Evolutionary conservation across 2,797 vertebrate genomes (phyloP).

Genomic region (Luscinia luscinia): DNA sequence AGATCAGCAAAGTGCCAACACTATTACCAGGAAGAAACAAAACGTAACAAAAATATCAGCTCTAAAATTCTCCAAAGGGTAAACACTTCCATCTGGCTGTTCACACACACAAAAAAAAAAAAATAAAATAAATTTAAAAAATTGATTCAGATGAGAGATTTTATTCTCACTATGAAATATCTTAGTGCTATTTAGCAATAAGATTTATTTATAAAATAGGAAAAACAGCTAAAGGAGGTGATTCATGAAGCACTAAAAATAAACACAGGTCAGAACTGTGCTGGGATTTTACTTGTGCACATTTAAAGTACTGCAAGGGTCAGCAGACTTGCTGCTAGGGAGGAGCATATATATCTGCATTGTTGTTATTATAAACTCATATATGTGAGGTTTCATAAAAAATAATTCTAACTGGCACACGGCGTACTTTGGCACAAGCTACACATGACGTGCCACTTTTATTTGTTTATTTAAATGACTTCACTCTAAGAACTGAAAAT

Average conservation of each 20-base stretch:
- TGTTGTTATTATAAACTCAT: conserved; percentile 1
- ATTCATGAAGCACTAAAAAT: conserved; percentile 44
- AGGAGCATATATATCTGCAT: background rate
- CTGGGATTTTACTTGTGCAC: background rate
- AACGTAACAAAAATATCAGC: conserved; percentile 75
- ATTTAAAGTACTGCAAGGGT: background rate
- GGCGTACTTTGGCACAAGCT: conserved; percentile 4
- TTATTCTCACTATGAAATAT: conserved; percentile 62
- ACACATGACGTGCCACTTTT: conserved; percentile 29
- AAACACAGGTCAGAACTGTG: conserved; percentile 27
- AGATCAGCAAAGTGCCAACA: conserved; percentile 80
- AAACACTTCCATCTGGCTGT: conserved; percentile 70
- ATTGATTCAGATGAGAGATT: conserved; percentile 18
- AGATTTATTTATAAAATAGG: conserved; percentile 61
- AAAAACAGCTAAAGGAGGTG: conserved; percentile 55
- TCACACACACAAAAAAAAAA: background rate
- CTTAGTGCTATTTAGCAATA: conserved; percentile 51
- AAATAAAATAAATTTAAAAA: background rate
- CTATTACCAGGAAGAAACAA: conserved; percentile 78
- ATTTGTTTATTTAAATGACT: conserved; percentile 69
- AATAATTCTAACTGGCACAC: conserved; percentile 24
- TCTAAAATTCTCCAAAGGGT: conserved; percentile 69
- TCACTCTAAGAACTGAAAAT: conserved; percentile 51
- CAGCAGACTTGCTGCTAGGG: background rate
- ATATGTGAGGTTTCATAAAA: conserved; percentile 32